phyloP scores from a whole-genome alignment of 1,140 invertebrate genomes.

The Bradysia coprophila region DNA sequence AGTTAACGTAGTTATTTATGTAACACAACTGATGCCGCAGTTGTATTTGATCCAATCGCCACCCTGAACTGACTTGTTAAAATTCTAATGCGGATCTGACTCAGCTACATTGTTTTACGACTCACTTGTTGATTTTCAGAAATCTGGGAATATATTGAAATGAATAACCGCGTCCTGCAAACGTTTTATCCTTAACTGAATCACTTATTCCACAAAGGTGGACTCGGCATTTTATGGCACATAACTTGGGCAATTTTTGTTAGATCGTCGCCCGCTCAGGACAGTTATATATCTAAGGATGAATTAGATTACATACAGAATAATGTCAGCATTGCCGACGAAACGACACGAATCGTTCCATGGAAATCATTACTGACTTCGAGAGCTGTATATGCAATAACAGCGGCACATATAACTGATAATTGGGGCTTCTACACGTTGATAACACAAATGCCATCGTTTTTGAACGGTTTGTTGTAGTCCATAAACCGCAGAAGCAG shows the following conservation, averaged over 20 bases:
- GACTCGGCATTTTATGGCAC: constrained; percentile 50
- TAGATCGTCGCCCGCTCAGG: constrained; percentile 54
- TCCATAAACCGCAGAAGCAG: no score
- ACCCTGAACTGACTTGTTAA: no score
- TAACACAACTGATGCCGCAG: no score
- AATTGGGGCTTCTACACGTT: constrained; percentile 94
- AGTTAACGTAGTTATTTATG: no score
- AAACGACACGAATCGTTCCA: constrained; percentile 38
- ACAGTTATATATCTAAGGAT: constrained; percentile 48
- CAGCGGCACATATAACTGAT: constrained; percentile 78
- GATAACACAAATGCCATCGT: constrained; percentile 76
- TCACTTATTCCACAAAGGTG: no score
- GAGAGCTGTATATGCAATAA: constrained; percentile 75
- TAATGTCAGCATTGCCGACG: constrained; percentile 14
- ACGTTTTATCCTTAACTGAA: no score
- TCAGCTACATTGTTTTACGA: no score
- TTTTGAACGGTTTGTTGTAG: constrained; percentile 52
- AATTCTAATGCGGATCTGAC: no score
- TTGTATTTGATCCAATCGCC: no score
- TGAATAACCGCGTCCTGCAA: no score
- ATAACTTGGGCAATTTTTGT: constrained; percentile 48
- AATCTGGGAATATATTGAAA: no score
- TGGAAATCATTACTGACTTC: constrained; percentile 70
- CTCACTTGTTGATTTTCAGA: no score
- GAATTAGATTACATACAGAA: constrained; percentile 62